Evolutionary conservation across 2,888 invertebrate species (phyloP).

Genomic region (Leptopilina myrica): DNA sequence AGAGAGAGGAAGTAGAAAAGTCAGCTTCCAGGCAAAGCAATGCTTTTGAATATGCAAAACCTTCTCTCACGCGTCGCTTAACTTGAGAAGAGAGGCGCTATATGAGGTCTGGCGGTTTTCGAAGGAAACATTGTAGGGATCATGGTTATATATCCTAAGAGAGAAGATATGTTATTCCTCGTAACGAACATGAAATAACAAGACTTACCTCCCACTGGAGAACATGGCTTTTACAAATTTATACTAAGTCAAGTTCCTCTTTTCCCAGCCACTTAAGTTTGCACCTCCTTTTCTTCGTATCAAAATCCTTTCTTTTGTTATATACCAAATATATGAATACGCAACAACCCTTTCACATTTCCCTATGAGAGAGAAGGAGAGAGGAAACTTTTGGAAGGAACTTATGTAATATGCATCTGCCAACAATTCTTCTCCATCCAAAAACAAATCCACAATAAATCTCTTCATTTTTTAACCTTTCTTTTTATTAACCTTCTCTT

Average conservation of each 20-base stretch:
- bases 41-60: conserved; percentile 71
- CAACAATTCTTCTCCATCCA: too few relatives aligned
- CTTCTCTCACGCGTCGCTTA: conserved; percentile 44
- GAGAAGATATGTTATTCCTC: conserved; percentile 53
- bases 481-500: too few relatives aligned
- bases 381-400: too few relatives aligned
- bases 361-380: too few relatives aligned
- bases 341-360: too few relatives aligned
- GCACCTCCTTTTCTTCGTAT: background rate
- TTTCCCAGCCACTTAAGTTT: conserved; percentile 11
- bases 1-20: conserved; percentile 40
- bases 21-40: conserved; percentile 59
- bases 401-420: too few relatives aligned
- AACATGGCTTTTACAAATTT: conserved; percentile 20
- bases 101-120: conserved; percentile 44
- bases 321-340: background rate
- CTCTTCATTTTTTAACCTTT: too few relatives aligned
- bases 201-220: conserved; percentile 42
- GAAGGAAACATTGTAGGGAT: conserved; percentile 37
- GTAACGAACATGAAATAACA: conserved; percentile 57
- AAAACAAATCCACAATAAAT: too few relatives aligned
- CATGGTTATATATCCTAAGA: conserved; percentile 43
- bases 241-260: conserved; percentile 25
- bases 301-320: conserved; percentile 1
- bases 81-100: conserved; percentile 37